Base-by-base conservation (phyloP, 2,888 invertebrate species). In the Heliconius ismenius region DNA sequence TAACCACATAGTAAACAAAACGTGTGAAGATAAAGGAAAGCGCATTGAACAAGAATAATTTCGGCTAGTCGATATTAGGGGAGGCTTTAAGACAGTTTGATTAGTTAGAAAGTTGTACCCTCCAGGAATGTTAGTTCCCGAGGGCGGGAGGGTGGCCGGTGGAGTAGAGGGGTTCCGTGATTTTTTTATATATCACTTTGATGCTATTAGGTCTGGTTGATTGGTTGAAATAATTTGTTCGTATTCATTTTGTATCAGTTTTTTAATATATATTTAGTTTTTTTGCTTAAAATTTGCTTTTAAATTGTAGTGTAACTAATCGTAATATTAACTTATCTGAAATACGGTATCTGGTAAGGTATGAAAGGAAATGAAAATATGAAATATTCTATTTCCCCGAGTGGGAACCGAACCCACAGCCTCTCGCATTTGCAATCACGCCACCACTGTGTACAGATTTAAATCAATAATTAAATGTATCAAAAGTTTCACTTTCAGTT, bases 31-130 rank as follows among this genome's bases (percentile, higher is more conserved):
- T 67, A 24, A 67, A 43, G 67, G 7, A 43, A 43, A 58, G 24
- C 21, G 39, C 62, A 74, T 76, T 78, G 72, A 81, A 82, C 83
- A 83, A 82, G 82, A 86, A 87, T 86, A 86, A 88, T 82, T 90
- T 89, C 85, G 85, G 86, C 70, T 86, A 89, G 88, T 88, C 88
- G 88, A 90, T 90, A 88, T 89, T 84, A 86, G 84, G 86, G 87
- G 87, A 88, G 88, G 85, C 88, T 87, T 87, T 88, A 89, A 91
- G 90, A 89, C 89, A 89, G 86, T 91, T 92, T 91, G 91, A 91
- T 91, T 90, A 91, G 89, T 91, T 91, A 85, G 84, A 84, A 89
- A 90, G 83, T 90, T 87, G 63, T 63, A 65, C 78, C 74, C 74
- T 78, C 72, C 73, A 68, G 78, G 81, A 81, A 81, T 81, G 79